These are phyloP conservation scores for Porites cylindrica DNA, from an alignment of 92 coral and sea anemone genomes.

Conservation along the genomic window DNA sequence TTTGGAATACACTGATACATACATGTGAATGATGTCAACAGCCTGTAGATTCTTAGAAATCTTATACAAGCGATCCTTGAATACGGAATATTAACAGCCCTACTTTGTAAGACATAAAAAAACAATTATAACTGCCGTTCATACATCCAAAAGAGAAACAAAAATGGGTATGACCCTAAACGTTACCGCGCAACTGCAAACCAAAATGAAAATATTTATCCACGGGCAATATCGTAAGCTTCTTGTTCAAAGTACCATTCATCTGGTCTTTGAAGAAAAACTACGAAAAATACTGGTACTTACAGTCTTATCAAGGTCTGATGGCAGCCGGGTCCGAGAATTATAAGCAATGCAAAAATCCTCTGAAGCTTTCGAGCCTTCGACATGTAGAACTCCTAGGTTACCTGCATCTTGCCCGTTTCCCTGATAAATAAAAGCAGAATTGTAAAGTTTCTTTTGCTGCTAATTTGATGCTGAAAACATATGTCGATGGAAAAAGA, in stretches of 20 bases:
- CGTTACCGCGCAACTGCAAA: too few species aligned
- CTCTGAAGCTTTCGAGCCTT: constrained; percentile 40
- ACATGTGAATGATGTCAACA: too few species aligned
- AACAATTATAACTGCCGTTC: too few species aligned
- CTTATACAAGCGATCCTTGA: too few species aligned
- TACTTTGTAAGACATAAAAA: too few species aligned
- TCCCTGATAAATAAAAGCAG: constrained; percentile 31
- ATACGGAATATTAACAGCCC: too few species aligned
- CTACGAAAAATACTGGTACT: neutral
- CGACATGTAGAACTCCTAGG: constrained; percentile 64
- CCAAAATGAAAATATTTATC: too few species aligned
- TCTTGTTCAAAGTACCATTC: neutral
- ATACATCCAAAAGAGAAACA: too few species aligned
- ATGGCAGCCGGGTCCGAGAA: constrained; percentile 76
- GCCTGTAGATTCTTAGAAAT: too few species aligned
- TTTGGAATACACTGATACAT: too few species aligned
- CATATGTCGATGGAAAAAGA: neutral
- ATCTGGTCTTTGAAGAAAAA: neutral
- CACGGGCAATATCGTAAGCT: neutral
- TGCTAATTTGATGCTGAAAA: neutral
- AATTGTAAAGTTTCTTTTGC: neutral
- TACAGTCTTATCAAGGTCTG: constrained; percentile 87
- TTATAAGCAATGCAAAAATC: constrained; percentile 89
- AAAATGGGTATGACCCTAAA: too few species aligned
- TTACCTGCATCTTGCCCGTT: constrained; percentile 27